phyloP scores from a whole-genome alignment of 2,113 vertebrate species.

The Edolisoma coerulescens region DNA sequence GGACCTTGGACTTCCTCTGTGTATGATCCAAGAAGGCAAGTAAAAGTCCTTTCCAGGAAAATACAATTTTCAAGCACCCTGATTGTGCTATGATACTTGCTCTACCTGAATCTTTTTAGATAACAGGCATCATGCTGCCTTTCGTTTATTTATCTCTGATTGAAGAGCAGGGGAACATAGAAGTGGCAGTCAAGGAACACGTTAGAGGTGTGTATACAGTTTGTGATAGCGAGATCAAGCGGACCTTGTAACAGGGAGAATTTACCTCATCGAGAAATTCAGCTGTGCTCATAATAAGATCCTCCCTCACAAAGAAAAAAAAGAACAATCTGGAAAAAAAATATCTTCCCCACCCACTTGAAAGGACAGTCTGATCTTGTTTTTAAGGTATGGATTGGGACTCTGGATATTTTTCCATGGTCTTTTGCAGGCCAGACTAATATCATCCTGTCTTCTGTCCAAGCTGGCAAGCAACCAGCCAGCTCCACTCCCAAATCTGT shows the following conservation, averaged over 20 bases:
- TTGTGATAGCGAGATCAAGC: slow-evolving; percentile 58
- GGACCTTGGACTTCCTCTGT: slow-evolving; percentile 60
- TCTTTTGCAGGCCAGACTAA: neutral
- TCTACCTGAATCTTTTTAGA: slow-evolving; percentile 69
- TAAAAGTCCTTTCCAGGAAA: slow-evolving; percentile 46
- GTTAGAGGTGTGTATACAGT: neutral
- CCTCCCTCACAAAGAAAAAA: neutral
- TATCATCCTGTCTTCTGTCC: neutral
- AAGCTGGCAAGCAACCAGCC: neutral
- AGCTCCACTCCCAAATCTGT: neutral
- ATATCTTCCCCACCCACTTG: neutral
- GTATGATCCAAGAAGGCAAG: slow-evolving; percentile 50
- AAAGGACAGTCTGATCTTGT: neutral
- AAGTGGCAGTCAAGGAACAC: slow-evolving; percentile 36
- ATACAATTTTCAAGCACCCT: slow-evolving; percentile 51
- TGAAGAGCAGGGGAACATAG: slow-evolving; percentile 15
- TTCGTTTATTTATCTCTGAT: slow-evolving; percentile 59
- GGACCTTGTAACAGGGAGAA: neutral
- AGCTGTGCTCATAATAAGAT: neutral
- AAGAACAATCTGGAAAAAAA: neutral
- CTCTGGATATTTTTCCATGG: neutral
- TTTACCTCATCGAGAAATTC: slow-evolving; percentile 38
- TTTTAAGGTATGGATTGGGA: neutral
- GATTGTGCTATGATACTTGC: slow-evolving; percentile 57
- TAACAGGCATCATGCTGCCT: slow-evolving; percentile 58